These are phyloP conservation scores for Oscheius sp. DNA, from an alignment of 2,888 invertebrate genomes.

Conservation along the genomic window DNA sequence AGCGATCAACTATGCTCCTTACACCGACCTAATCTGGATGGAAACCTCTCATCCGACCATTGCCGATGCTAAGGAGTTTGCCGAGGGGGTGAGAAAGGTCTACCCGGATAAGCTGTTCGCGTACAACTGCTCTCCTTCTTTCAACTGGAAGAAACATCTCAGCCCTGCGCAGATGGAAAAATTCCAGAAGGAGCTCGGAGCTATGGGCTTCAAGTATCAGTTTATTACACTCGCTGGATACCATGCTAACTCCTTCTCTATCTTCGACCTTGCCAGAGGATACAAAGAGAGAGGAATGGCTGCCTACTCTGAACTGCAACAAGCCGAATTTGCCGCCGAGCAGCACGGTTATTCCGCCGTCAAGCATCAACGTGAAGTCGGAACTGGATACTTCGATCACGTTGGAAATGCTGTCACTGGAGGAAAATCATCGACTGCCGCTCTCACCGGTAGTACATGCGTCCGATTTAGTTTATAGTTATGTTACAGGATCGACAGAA, in stretches of 20 bases:
- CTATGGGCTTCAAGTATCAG: constrained; percentile 75
- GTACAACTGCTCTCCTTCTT: constrained; percentile 74
- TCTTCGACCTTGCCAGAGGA: constrained; percentile 73
- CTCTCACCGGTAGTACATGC: constrained; percentile 50
- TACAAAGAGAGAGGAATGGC: constrained; percentile 72
- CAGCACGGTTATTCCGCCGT: constrained; percentile 74
- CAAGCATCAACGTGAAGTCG: constrained; percentile 75
- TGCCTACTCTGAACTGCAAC: constrained; percentile 74
- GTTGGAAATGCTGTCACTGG: constrained; percentile 71
- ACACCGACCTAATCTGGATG: constrained; percentile 74
- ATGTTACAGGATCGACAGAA: constrained; percentile 71
- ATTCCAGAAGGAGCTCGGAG: constrained; percentile 73
- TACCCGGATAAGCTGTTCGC: constrained; percentile 73
- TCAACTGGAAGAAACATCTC: constrained; percentile 74
- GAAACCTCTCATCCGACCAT: constrained; percentile 74
- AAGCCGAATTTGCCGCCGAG: constrained; percentile 73
- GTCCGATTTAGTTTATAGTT: constrained; percentile 43
- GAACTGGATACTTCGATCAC: constrained; percentile 74
- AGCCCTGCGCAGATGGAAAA: constrained; percentile 72
- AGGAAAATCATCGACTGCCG: constrained; percentile 67
- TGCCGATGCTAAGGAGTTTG: constrained; percentile 72
- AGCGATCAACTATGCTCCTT: constrained; percentile 72
- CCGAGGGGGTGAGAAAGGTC: constrained; percentile 71
- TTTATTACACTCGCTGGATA: constrained; percentile 75
- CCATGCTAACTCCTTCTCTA: constrained; percentile 74